Conservation (phyloP, 2,797 vertebrate species). For the Danionella dracula region DNA sequence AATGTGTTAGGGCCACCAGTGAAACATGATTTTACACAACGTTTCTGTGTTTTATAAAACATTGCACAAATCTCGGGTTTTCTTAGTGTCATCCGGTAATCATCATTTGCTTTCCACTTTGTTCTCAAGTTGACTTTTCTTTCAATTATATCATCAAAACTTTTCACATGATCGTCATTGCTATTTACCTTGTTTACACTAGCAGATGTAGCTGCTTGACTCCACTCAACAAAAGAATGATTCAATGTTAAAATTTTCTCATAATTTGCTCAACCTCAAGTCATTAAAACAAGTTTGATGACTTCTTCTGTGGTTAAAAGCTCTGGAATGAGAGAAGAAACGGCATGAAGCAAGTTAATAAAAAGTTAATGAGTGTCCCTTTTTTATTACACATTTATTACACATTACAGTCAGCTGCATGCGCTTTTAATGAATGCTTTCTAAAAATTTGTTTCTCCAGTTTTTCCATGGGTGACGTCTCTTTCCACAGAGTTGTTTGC, state of each 20-base stretch:
- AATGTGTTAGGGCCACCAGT: not conserved
- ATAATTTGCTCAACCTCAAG: not conserved
- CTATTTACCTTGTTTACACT: too few species aligned
- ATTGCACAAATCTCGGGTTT: too few species aligned
- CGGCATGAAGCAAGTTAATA: not conserved
- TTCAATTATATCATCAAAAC: too few species aligned
- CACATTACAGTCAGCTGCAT: not conserved
- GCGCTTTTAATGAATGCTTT: not conserved
- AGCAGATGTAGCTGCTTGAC: too few species aligned
- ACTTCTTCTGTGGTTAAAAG: not conserved
- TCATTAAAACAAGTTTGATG: not conserved
- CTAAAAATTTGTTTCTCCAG: not conserved
- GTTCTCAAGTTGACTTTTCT: too few species aligned
- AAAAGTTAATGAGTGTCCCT: not conserved
- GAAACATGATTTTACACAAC: not conserved
- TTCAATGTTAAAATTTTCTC: not conserved
- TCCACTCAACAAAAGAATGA: not conserved
- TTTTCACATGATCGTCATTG: not conserved
- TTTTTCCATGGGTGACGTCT: conserved; percentile 6
- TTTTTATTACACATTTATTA: not conserved
- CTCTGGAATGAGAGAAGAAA: not conserved
- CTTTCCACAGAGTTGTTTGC: conserved; percentile 40
- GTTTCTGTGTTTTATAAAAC: too few species aligned
- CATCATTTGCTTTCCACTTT: too few species aligned
- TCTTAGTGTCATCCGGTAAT: too few species aligned